phyloP scores from a whole-genome alignment of 1,140 invertebrate genomes.

The Drosophila punjabiensis region DNA sequence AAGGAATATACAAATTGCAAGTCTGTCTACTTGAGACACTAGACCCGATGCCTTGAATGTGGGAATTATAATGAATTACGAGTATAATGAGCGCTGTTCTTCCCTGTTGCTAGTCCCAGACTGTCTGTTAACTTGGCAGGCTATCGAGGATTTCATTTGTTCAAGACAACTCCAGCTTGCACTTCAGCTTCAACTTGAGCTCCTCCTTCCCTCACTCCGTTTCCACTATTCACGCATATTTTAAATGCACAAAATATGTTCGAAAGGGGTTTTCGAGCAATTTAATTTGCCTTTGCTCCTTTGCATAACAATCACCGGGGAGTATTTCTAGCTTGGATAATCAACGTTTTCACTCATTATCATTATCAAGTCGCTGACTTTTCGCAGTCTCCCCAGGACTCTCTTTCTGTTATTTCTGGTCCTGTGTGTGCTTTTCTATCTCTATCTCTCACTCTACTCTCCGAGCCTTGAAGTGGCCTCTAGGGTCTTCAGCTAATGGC shows the following conservation, averaged over 20 bases:
- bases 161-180: constrained; percentile 15
- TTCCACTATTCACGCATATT: constrained; percentile 28
- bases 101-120: not conserved
- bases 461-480: constrained; percentile 68
- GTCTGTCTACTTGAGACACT: constrained; percentile 38
- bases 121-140: constrained; percentile 48
- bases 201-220: not conserved
- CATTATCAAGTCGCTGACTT: constrained; percentile 66
- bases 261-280: constrained; percentile 44
- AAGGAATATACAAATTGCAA: constrained; percentile 1
- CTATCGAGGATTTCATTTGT: constrained; percentile 43
- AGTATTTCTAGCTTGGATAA: constrained; percentile 36
- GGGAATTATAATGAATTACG: constrained; percentile 29
- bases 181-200: constrained; percentile 18
- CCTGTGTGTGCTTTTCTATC: not conserved
- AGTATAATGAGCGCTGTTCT: constrained; percentile 1
- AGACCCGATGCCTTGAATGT: constrained; percentile 27
- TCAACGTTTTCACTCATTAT: constrained; percentile 71
- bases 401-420: not conserved
- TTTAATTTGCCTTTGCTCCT: constrained; percentile 59
- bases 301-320: constrained; percentile 74
- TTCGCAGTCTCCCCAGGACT: constrained; percentile 7
- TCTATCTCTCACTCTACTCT: constrained; percentile 14
- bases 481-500: constrained; percentile 74
- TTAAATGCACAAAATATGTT: constrained; percentile 53